Percentiles rank a stretch among this genome's conserved stretches.
Evolutionary conservation across 2,113 vertebrate species (phyloP).

Genomic region (Nicator chloris): DNA sequence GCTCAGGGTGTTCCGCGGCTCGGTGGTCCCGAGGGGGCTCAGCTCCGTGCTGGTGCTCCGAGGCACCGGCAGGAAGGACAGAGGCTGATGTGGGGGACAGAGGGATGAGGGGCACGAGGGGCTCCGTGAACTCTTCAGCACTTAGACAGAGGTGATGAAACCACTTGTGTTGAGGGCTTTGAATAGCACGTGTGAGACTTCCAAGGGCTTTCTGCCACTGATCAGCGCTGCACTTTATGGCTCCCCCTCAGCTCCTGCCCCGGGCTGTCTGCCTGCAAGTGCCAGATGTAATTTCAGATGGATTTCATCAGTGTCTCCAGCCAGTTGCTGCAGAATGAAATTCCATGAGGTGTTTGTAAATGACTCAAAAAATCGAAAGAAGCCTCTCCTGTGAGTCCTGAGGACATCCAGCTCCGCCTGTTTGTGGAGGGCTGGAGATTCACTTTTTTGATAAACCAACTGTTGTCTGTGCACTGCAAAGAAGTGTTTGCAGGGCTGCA

Average conservation of each 20-base stretch:
- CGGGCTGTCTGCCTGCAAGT: neutral
- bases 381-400: neutral
- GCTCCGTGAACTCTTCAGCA: neutral
- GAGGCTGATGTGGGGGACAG: rapidly evolving
- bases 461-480: neutral
- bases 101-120: neutral
- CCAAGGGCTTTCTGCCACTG: neutral
- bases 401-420: neutral
- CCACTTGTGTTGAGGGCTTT: neutral
- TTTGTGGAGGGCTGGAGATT: neutral
- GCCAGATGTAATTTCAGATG: slow-evolving; percentile 5
- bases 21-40: neutral
- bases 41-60: neutral
- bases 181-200: neutral
- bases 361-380: neutral
- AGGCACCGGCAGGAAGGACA: rapidly evolving
- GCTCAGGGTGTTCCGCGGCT: rapidly evolving
- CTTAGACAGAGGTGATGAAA: neutral
- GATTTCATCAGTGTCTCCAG: neutral
- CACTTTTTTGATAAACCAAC: neutral
- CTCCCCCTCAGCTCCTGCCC: neutral
- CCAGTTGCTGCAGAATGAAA: slow-evolving; percentile 2
- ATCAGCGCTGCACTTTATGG: neutral
- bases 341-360: neutral
- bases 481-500: rapidly evolving